phyloP scores from a whole-genome alignment of 1,140 invertebrate genomes.

The Drosophila mauritiana region DNA sequence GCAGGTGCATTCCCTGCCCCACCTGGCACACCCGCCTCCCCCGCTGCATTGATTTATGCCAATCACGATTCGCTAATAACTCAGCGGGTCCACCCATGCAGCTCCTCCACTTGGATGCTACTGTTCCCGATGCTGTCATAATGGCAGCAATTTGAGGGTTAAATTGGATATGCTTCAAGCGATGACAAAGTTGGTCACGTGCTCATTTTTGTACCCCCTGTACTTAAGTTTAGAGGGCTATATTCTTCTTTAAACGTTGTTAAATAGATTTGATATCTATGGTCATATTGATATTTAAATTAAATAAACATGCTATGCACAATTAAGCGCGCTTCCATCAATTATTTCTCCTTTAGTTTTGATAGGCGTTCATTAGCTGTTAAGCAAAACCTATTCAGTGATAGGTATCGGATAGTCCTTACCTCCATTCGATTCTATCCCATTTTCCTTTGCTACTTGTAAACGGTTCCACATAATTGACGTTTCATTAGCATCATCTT shows the following conservation, averaged over 20 bases:
- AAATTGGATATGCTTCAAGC: constrained; percentile 77
- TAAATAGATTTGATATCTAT: not conserved
- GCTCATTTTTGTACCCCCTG: constrained; percentile 26
- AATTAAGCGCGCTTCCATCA: too few species aligned
- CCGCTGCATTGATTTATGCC: constrained; percentile 80
- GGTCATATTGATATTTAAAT: too few species aligned
- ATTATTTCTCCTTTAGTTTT: too few species aligned
- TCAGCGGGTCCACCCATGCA: constrained; percentile 55
- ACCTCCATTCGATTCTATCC: not conserved
- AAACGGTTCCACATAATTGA: constrained; percentile 75
- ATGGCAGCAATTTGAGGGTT: constrained; percentile 81
- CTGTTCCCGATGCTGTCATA: constrained; percentile 61
- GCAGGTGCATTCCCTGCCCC: constrained; percentile 55
- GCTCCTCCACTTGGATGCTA: constrained; percentile 2
- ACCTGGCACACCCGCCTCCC: not conserved
- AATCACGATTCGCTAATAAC: constrained; percentile 83
- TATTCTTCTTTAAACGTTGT: not conserved
- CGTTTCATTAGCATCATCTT: constrained; percentile 74
- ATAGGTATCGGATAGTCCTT: constrained; percentile 1
- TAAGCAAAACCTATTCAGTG: too few species aligned
- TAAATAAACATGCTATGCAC: too few species aligned
- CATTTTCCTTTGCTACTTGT: constrained; percentile 15
- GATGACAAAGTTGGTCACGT: constrained; percentile 79
- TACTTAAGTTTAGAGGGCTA: not conserved
- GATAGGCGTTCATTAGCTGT: not conserved